These are phyloP conservation scores for Dicerorhinus sumatrensis DNA, from an alignment of 2,113 vertebrate genomes.

Conservation along the genomic window DNA sequence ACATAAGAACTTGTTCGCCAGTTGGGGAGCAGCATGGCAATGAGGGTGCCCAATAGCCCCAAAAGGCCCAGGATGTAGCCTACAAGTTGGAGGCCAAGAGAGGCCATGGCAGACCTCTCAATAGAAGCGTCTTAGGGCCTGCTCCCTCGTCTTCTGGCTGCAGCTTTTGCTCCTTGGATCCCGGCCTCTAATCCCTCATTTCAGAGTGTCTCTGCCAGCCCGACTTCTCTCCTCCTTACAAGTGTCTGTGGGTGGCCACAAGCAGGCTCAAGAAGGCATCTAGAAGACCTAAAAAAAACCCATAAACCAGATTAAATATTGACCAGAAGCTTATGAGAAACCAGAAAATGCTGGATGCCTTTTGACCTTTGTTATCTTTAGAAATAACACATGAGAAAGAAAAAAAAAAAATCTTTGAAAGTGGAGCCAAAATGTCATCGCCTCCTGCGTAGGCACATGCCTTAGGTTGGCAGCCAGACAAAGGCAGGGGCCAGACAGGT, in stretches of 20 bases:
- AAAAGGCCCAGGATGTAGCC: constrained; percentile 93
- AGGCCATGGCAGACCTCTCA: constrained; percentile 88
- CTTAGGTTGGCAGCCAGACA: constrained; percentile 71
- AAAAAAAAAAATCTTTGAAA: constrained; percentile 61
- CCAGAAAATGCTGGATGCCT: constrained; percentile 82
- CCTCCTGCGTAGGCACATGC: constrained; percentile 71
- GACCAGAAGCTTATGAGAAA: constrained; percentile 84
- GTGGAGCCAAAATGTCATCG: constrained; percentile 76
- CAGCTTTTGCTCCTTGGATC: constrained; percentile 14
- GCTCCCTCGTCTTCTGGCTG: constrained; percentile 8
- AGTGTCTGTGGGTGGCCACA: constrained; percentile 76
- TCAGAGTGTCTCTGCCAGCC: constrained; percentile 45
- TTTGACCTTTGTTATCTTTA: constrained; percentile 83
- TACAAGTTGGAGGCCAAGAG: constrained; percentile 93
- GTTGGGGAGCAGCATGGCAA: constrained; percentile 93
- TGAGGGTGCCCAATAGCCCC: constrained; percentile 92
- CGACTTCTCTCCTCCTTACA: constrained; percentile 64
- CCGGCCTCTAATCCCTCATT: constrained; percentile 36
- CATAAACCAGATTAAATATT: constrained; percentile 85
- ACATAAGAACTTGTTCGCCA: constrained; percentile 95
- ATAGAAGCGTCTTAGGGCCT: background rate
- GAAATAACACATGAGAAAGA: constrained; percentile 76
- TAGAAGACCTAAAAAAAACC: constrained; percentile 78
- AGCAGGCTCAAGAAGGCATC: constrained; percentile 77
- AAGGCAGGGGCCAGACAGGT: constrained; percentile 52